Conservation (phyloP, 2,888 invertebrate species). For the Caenorhabditis sp. region DNA sequence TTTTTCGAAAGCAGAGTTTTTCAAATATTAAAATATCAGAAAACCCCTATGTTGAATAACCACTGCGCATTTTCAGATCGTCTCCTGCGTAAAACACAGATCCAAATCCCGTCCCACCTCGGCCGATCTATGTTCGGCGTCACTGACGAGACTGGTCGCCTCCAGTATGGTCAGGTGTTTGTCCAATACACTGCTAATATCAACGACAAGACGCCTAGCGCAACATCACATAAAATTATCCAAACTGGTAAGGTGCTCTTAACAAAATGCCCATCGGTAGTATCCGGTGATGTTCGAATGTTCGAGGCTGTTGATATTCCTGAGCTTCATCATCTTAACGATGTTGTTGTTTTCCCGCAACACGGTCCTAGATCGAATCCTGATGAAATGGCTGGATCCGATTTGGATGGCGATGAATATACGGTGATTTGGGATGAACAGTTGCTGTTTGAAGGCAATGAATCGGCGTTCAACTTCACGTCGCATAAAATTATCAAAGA, state of each 20-base stretch:
- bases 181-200: conserved; percentile 59
- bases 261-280: conserved; percentile 73
- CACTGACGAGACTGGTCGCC: conserved; percentile 62
- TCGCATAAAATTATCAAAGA: conserved; percentile 9
- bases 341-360: conserved; percentile 73
- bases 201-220: conserved; percentile 13
- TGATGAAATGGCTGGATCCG: conserved; percentile 73
- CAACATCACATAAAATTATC: conserved; percentile 6
- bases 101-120: conserved; percentile 37
- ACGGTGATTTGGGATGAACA: conserved; percentile 72
- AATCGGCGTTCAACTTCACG: conserved; percentile 54
- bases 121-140: conserved; percentile 67
- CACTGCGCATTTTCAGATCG: conserved; percentile 22
- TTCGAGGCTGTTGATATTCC: conserved; percentile 69
- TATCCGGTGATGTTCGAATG: conserved; percentile 72
- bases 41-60: too few species aligned
- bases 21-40: too few species aligned
- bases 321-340: conserved; percentile 66
- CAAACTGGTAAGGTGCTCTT: conserved; percentile 69
- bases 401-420: conserved; percentile 73
- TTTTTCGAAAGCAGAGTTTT: too few species aligned
- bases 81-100: conserved; percentile 40
- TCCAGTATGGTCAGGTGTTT: conserved; percentile 65
- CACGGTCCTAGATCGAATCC: conserved; percentile 72
- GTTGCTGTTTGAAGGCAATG: conserved; percentile 68